A percentile compares a stretch with the other conserved stretches of the same genome.
phyloP scores from a whole-genome alignment of 2,888 invertebrate genomes.

The Sympetrum striolatum region DNA sequence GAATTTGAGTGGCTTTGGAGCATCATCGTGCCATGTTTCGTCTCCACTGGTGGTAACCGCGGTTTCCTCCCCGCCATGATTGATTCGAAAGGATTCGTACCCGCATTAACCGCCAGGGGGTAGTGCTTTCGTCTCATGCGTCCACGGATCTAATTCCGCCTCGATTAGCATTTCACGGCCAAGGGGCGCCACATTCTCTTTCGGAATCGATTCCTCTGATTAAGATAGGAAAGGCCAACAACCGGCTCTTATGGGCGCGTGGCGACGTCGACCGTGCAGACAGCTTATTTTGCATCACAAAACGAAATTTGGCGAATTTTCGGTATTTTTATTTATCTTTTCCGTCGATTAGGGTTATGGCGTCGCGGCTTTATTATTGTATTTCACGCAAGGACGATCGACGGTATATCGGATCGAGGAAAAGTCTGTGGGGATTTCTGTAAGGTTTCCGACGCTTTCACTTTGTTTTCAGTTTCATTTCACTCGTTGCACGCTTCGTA shows the following conservation, averaged over 20 bases:
- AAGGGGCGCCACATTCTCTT: neutral
- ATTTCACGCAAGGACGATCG: neutral
- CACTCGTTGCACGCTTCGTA: too few relatives aligned
- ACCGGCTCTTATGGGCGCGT: neutral
- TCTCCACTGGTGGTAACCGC: neutral
- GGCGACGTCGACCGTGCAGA: neutral
- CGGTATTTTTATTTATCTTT: neutral
- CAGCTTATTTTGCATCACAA: neutral
- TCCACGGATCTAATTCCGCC: neutral
- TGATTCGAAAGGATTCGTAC: neutral
- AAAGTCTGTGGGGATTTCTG: neutral
- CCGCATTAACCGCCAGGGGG: neutral
- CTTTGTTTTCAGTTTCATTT: neutral
- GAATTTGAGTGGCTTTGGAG: neutral
- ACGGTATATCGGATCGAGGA: neutral
- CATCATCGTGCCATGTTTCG: neutral
- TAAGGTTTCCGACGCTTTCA: neutral
- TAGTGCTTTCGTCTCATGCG: neutral
- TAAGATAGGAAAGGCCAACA: neutral
- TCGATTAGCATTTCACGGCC: neutral
- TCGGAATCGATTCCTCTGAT: neutral
- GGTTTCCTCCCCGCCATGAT: neutral
- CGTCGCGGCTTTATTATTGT: neutral
- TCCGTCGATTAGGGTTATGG: neutral
- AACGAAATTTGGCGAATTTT: neutral